phyloP scores from a whole-genome alignment of 2,888 invertebrate species.

The Agrochola litura region DNA sequence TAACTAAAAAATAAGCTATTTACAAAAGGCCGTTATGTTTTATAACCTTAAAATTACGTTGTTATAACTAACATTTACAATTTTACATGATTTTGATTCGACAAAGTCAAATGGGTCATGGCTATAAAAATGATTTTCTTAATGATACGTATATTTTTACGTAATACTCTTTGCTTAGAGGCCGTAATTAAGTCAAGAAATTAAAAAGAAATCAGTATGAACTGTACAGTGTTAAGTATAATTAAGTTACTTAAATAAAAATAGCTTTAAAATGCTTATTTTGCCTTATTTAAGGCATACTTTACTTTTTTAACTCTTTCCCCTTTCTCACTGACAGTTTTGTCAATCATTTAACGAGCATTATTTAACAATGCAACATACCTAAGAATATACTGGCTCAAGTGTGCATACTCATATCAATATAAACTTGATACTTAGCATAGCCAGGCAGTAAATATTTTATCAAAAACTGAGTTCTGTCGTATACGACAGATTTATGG shows the following conservation, averaged over 20 bases:
- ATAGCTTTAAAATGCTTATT: constrained; percentile 61
- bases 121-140: constrained; percentile 58
- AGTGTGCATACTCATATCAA: constrained; percentile 45
- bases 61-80: constrained; percentile 85
- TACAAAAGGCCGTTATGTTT: constrained; percentile 84
- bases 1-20: constrained; percentile 82
- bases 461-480: constrained; percentile 86
- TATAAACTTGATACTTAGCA: constrained; percentile 52
- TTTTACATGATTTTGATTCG: constrained; percentile 79
- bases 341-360: constrained; percentile 30
- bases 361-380: constrained; percentile 38
- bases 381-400: constrained; percentile 56
- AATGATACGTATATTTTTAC: constrained; percentile 62
- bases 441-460: constrained; percentile 63
- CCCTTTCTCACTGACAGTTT: constrained; percentile 25
- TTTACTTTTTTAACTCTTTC: constrained; percentile 10
- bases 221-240: constrained; percentile 64
- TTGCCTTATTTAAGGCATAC: constrained; percentile 55
- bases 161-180: constrained; percentile 58
- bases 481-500: constrained; percentile 82
- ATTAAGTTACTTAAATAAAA: constrained; percentile 67
- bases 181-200: constrained; percentile 49
- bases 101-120: constrained; percentile 66
- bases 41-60: constrained; percentile 74
- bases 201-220: constrained; percentile 53